A percentile compares a stretch with the other conserved stretches of the same genome.
These are phyloP conservation scores for Willisornis vidua DNA, from an alignment of 2,113 vertebrate species.

Conservation along the genomic window DNA sequence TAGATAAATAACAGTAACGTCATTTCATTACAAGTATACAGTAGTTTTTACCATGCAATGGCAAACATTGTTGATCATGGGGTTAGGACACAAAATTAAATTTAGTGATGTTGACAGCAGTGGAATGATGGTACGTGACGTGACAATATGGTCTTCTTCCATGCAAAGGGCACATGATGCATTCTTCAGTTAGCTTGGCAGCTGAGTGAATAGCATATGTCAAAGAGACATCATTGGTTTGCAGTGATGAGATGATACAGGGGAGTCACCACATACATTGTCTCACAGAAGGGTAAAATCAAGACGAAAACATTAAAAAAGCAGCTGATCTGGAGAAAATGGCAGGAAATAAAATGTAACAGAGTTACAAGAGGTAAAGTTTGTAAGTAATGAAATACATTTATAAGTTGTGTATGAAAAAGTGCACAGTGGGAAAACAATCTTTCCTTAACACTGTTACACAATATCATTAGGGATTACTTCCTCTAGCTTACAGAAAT, in stretches of 20 bases:
- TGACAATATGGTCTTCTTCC: neutral
- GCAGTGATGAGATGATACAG: neutral
- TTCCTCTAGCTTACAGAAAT: conserved; percentile 62
- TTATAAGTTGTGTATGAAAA: neutral
- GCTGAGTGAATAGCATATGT: neutral
- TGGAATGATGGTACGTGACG: neutral
- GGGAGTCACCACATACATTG: neutral
- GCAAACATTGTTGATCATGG: fast-evolving
- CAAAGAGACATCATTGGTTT: neutral
- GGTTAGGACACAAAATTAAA: neutral
- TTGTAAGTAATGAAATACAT: neutral
- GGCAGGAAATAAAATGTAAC: neutral
- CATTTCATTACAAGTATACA: neutral
- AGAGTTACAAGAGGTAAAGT: neutral
- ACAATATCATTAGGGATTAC: conserved; percentile 37
- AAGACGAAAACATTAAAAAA: neutral
- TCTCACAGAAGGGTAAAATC: neutral
- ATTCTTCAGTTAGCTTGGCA: neutral
- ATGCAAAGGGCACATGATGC: neutral
- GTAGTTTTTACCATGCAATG: neutral
- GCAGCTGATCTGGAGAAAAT: neutral
- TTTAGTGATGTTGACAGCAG: neutral
- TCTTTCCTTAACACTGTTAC: neutral
- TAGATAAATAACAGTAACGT: neutral
- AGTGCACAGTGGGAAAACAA: neutral